phyloP scores from a whole-genome alignment of 1,140 invertebrate species.

The Aphis craccivora region DNA sequence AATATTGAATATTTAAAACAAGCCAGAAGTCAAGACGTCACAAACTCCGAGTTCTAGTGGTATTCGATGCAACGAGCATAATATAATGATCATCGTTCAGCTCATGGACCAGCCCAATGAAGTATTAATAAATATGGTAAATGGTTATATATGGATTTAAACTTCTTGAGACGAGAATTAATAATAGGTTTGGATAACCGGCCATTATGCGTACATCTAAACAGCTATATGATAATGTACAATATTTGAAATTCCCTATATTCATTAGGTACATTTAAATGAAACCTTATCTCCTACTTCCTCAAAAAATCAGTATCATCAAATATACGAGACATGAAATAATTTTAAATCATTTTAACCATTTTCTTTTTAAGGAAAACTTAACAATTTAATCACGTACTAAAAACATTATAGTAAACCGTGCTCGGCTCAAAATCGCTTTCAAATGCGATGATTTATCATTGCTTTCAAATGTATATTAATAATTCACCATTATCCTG shows the following conservation, averaged over 20 bases:
- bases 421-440: background rate
- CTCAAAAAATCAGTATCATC: background rate
- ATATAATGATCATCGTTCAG: fast-evolving
- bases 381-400: conserved; percentile 17
- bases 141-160: background rate
- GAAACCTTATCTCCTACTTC: background rate
- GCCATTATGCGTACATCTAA: background rate
- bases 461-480: conserved; percentile 4
- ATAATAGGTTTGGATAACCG: background rate
- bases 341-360: conserved; percentile 3
- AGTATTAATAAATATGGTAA: background rate
- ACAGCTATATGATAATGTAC: background rate
- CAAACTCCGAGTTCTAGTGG: background rate
- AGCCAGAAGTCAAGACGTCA: background rate
- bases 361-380: background rate
- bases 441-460: background rate
- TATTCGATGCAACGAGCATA: background rate
- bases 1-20: background rate
- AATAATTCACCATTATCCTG: conserved; percentile 6
- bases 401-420: conserved; percentile 12
- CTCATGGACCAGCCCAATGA: background rate
- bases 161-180: background rate
- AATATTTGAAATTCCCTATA: background rate
- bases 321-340: background rate
- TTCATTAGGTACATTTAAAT: background rate